Conservation (phyloP, 1,140 invertebrate genomes). For the Heliconius himera region DNA sequence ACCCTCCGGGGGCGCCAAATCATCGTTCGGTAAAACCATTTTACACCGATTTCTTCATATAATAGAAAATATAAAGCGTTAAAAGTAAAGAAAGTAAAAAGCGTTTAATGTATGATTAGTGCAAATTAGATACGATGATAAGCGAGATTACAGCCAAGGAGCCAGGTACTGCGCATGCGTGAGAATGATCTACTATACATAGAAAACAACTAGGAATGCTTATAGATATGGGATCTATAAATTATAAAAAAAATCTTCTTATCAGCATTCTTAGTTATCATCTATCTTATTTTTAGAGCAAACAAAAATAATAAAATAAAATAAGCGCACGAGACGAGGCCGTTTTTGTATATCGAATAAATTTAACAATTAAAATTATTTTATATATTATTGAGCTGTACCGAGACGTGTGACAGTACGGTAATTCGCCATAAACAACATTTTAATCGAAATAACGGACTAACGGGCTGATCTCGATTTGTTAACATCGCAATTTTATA, state of each 20-base stretch:
- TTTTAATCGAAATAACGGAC: slow-evolving; percentile 28
- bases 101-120: slow-evolving; percentile 56
- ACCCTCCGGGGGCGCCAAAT: slow-evolving; percentile 77
- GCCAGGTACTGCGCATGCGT: slow-evolving; percentile 46
- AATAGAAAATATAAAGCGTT: slow-evolving; percentile 52
- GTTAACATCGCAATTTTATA: slow-evolving; percentile 29
- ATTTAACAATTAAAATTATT: slow-evolving; percentile 14
- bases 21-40: slow-evolving; percentile 53
- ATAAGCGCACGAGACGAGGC: slow-evolving; percentile 31
- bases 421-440: slow-evolving; percentile 28
- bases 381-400: slow-evolving; percentile 12
- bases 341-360: slow-evolving; percentile 14
- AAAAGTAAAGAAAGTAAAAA: slow-evolving; percentile 61
- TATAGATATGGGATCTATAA: background rate
- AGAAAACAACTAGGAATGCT: slow-evolving; percentile 38
- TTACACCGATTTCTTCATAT: slow-evolving; percentile 78
- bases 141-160: slow-evolving; percentile 55
- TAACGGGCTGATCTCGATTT: slow-evolving; percentile 34
- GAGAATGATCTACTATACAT: slow-evolving; percentile 32
- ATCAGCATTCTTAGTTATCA: slow-evolving; percentile 19
- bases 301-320: slow-evolving; percentile 33
- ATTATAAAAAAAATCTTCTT: background rate
- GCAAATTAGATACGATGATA: slow-evolving; percentile 62
- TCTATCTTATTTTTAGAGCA: slow-evolving; percentile 28
- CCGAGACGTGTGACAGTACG: slow-evolving; percentile 22